These are phyloP conservation scores for Macropis europaea DNA, from an alignment of 2,888 invertebrate species.

Conservation along the genomic window DNA sequence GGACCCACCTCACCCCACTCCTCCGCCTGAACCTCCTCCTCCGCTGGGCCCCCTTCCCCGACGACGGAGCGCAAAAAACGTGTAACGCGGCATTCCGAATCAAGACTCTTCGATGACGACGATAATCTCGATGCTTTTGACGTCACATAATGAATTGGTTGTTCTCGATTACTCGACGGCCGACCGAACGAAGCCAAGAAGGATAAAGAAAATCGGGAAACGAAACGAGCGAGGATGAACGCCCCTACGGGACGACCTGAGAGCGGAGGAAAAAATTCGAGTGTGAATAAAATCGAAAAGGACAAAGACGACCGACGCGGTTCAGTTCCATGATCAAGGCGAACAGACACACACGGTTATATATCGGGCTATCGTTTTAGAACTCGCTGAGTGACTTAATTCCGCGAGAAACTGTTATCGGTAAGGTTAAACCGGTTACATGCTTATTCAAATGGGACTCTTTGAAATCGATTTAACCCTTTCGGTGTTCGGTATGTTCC, in stretches of 20 bases:
- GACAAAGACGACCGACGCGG: not conserved
- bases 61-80: not conserved
- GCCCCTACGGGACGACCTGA: too few species aligned
- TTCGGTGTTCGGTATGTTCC: too few species aligned
- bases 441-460: too few species aligned
- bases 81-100: not conserved
- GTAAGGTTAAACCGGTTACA: too few species aligned
- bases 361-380: too few species aligned
- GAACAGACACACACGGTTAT: too few species aligned
- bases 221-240: not conserved
- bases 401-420: too few species aligned
- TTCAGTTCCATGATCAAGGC: not conserved
- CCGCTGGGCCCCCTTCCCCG: too few species aligned
- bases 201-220: not conserved
- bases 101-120: not conserved
- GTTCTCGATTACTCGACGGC: not conserved
- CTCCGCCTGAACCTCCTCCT: too few species aligned
- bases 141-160: conserved; percentile 3
- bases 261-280: too few species aligned
- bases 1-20: not conserved
- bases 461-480: too few species aligned
- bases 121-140: not conserved
- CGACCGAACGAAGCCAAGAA: not conserved
- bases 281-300: not conserved
- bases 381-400: too few species aligned